A percentile compares a stretch with the other conserved stretches of the same genome.
These are phyloP conservation scores for Arctopsyche grandis DNA, from an alignment of 1,140 invertebrate species.

Conservation along the genomic window DNA sequence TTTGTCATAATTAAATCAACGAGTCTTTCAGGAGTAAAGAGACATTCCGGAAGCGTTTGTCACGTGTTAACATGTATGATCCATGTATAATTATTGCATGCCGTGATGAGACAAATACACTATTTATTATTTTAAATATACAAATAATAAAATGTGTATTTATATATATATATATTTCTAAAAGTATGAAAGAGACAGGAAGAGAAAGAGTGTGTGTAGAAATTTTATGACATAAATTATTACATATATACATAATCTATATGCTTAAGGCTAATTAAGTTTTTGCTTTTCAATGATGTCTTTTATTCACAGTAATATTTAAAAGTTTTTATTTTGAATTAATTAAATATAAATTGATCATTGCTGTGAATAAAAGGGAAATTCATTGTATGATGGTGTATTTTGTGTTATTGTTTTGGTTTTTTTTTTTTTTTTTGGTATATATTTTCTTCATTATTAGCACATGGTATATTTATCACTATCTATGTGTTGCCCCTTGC, in stretches of 20 bases:
- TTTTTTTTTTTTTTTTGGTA: slow-evolving; percentile 19
- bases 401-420: slow-evolving; percentile 58
- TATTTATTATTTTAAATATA: neutral
- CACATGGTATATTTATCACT: slow-evolving; percentile 41
- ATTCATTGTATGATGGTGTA: slow-evolving; percentile 62
- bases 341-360: slow-evolving; percentile 52
- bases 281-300: slow-evolving; percentile 9
- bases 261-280: slow-evolving; percentile 1
- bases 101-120: neutral
- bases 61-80: slow-evolving; percentile 24
- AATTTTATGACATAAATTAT: neutral
- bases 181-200: neutral
- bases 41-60: neutral
- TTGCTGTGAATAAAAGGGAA: slow-evolving; percentile 56
- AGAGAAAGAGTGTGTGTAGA: slow-evolving; percentile 1
- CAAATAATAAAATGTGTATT: neutral
- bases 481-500: slow-evolving; percentile 8
- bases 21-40: slow-evolving; percentile 1
- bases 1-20: neutral
- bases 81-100: slow-evolving; percentile 17
- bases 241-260: neutral
- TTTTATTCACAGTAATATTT: neutral
- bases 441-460: slow-evolving; percentile 26
- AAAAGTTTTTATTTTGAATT: neutral
- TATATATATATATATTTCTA: neutral